Conservation (phyloP, 2,797 vertebrate species). For the Epinephelus malabaricus region DNA sequence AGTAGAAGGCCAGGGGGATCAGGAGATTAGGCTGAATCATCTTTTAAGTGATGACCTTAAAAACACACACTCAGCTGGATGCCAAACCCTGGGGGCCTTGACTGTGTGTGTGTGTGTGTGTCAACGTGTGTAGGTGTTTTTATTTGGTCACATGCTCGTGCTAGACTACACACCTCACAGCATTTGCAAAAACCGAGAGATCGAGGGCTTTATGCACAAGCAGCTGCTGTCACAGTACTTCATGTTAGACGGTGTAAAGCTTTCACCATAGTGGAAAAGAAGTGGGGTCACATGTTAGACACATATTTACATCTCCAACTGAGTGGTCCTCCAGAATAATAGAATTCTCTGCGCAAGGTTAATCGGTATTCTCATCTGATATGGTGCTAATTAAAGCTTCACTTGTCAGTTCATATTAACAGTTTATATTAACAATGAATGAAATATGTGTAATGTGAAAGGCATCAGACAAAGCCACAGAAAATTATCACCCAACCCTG, state of each 20-base stretch:
- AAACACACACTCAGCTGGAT: constrained; percentile 78
- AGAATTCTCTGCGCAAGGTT: background rate
- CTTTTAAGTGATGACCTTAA: constrained; percentile 86
- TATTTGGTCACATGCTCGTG: constrained; percentile 36
- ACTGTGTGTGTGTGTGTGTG: constrained; percentile 32
- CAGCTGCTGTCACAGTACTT: background rate
- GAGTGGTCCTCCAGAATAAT: constrained; percentile 7
- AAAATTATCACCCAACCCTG: background rate
- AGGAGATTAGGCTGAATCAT: constrained; percentile 83
- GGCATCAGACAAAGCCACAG: background rate
- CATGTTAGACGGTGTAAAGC: constrained; percentile 11
- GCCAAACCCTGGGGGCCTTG: constrained; percentile 57
- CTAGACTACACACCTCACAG: constrained; percentile 33
- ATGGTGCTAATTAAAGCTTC: constrained; percentile 10
- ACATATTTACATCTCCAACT: background rate
- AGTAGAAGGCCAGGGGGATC: constrained; percentile 64
- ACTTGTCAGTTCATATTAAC: constrained; percentile 2
- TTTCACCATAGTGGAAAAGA: constrained; percentile 25
- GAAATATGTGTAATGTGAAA: background rate
- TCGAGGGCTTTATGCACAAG: constrained; percentile 26
- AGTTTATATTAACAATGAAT: background rate
- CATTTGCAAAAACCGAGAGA: constrained; percentile 33
- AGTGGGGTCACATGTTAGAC: constrained; percentile 27
- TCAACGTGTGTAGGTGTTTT: constrained; percentile 54
- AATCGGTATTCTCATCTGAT: background rate